Evolutionary conservation across 2,113 vertebrate species (phyloP), one percentile per base, ranked within the genome.

Genomic region (Gallinago jamesoni): DNA sequence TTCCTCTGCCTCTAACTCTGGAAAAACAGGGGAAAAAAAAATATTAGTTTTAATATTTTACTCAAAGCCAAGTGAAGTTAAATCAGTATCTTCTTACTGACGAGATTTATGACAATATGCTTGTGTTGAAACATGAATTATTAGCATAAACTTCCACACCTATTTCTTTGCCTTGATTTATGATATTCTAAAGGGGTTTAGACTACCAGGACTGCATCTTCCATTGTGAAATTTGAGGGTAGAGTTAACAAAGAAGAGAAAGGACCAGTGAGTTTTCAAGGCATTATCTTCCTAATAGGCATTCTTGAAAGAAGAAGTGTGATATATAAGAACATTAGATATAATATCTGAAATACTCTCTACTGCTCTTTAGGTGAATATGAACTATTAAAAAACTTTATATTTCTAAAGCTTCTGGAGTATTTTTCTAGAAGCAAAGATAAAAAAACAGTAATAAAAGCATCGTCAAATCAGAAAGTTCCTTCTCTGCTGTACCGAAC

Each of bases 1-100:
- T 87, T 99, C 99, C 96, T 99, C 99, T 4, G 99, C 99, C 96
- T 99, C 99, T 96, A 99, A 98, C 97, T 99, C 99, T 99, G 98
- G 17, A 66, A 96, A 98, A 86, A 95, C 2, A 95, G 24, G 24
- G 24, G 60, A 25, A 37, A 84, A 81, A 39, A 75, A 64, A 39
- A 6, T 2, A 7, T 56, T 69, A 7, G 28, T 41, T 23, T 30
- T 72, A 13, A 25, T 14, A 39, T 37, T 63, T 9, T 17, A 17
- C 6, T 22, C 39, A 47, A 57, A 70, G 41, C 5, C 3, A 0
- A 5, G 5, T 17, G 13, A 57, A 20, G 19, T 63, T 53, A 77
- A 62, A 81, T 45, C 27, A 67, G 30, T 16, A 59, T 22, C 24
- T 90, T 77, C 81, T 82, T 52, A 56, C 21, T 52, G 35, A 33